These are phyloP conservation scores for Chaetops frenatus DNA, from an alignment of 2,113 vertebrate species.

Conservation along the genomic window DNA sequence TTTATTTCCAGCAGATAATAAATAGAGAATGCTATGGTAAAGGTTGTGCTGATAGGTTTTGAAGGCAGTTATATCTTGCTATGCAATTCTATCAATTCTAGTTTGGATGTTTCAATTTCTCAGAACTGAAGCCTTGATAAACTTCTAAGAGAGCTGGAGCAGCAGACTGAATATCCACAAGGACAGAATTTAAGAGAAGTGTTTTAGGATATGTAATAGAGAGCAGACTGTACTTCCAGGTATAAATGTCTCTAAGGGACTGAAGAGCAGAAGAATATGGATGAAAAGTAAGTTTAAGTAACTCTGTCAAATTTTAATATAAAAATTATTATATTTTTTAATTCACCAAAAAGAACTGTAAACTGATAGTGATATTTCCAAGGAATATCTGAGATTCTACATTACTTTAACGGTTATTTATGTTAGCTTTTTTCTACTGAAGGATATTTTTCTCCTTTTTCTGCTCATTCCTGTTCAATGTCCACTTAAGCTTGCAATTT, in stretches of 20 bases:
- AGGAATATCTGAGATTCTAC: not conserved
- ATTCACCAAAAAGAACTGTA: not conserved
- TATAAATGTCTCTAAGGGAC: not conserved
- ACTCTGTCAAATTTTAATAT: not conserved
- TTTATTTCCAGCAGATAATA: not conserved
- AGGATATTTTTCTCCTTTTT: not conserved
- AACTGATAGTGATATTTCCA: not conserved
- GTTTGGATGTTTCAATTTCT: not conserved
- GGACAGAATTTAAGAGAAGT: not conserved
- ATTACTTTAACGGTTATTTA: not conserved
- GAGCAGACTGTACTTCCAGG: not conserved
- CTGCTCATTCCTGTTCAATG: not conserved
- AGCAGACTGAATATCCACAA: not conserved
- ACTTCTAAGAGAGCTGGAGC: not conserved
- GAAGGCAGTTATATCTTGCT: not conserved
- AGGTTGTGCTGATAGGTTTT: not conserved
- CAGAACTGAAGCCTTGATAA: not conserved
- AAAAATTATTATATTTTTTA: not conserved
- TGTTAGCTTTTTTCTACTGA: not conserved
- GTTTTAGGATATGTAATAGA: not conserved
- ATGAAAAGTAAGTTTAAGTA: not conserved
- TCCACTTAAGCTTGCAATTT: not conserved
- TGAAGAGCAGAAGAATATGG: not conserved
- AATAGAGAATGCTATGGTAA: not conserved
- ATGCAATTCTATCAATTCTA: not conserved